These are phyloP conservation scores for Hemiprocne comata DNA, from an alignment of 2,113 vertebrate species.

Conservation along the genomic window DNA sequence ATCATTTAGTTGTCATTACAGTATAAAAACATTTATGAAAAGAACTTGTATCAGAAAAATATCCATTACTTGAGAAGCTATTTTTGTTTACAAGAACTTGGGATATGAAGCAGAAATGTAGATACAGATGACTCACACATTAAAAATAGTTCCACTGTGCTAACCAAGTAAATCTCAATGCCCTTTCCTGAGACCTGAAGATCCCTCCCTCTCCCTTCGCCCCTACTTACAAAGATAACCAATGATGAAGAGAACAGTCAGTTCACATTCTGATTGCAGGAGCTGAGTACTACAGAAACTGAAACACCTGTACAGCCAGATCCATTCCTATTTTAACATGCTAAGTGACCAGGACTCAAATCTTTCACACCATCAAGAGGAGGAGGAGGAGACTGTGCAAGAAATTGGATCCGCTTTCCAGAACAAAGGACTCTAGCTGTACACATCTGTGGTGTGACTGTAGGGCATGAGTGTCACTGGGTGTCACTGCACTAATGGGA, in stretches of 20 bases:
- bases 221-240: background rate
- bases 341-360: background rate
- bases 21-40: background rate
- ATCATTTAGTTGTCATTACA: background rate
- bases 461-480: background rate
- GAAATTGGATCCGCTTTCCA: background rate
- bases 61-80: background rate
- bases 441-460: background rate
- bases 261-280: background rate
- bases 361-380: background rate
- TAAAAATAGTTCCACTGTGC: background rate
- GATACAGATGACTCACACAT: background rate
- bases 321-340: background rate
- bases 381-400: background rate
- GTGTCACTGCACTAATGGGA: background rate
- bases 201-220: accelerated
- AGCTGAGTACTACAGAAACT: background rate
- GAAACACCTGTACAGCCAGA: background rate
- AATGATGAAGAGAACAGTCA: accelerated
- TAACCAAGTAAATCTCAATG: background rate
- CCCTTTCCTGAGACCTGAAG: background rate
- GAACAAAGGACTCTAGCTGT: background rate
- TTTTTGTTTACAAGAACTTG: background rate
- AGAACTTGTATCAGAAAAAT: background rate
- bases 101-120: background rate